Evolutionary conservation across 2,888 invertebrate species (phyloP).

Genomic region (Xanthorhoe designata): DNA sequence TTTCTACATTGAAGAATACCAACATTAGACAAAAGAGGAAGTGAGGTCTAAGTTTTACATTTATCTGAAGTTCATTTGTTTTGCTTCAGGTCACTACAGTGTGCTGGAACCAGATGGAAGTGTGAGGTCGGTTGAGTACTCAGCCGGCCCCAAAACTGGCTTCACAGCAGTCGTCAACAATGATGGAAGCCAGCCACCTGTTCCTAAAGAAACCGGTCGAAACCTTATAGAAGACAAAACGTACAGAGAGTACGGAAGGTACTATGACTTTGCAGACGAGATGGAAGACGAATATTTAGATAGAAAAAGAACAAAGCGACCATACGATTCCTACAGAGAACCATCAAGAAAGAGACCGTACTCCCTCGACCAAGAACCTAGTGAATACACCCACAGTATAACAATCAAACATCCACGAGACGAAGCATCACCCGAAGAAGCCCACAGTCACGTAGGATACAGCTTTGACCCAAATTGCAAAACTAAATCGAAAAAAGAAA

Average conservation of each 20-base stretch:
- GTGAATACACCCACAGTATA: slow-evolving; percentile 74
- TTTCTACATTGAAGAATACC: too few relatives aligned
- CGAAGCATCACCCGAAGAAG: slow-evolving; percentile 58
- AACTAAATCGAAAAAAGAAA: slow-evolving; percentile 71
- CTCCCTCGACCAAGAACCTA: slow-evolving; percentile 67
- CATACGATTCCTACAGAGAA: slow-evolving; percentile 65
- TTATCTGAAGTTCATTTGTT: not conserved
- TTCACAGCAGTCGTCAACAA: slow-evolving; percentile 86
- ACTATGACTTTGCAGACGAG: slow-evolving; percentile 71
- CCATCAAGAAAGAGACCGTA: slow-evolving; percentile 64
- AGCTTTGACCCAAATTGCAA: slow-evolving; percentile 74
- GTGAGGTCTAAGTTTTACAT: not conserved
- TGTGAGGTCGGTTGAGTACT: slow-evolving; percentile 86
- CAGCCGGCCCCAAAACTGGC: slow-evolving; percentile 84
- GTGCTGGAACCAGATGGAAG: slow-evolving; percentile 89
- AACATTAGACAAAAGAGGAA: too few relatives aligned
- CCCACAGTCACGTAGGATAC: slow-evolving; percentile 71
- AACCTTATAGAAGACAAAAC: slow-evolving; percentile 65
- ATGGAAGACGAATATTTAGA: slow-evolving; percentile 63
- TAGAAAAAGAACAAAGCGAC: slow-evolving; percentile 61
- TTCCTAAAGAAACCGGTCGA: slow-evolving; percentile 42
- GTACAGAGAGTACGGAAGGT: slow-evolving; percentile 70
- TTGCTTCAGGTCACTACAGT: slow-evolving; percentile 86
- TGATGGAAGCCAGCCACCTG: slow-evolving; percentile 60
- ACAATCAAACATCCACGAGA: slow-evolving; percentile 73